Evolutionary conservation across 2,888 invertebrate species (phyloP), one percentile per base, ranked within the genome.

Genomic region (Petrophora chlorosata): DNA sequence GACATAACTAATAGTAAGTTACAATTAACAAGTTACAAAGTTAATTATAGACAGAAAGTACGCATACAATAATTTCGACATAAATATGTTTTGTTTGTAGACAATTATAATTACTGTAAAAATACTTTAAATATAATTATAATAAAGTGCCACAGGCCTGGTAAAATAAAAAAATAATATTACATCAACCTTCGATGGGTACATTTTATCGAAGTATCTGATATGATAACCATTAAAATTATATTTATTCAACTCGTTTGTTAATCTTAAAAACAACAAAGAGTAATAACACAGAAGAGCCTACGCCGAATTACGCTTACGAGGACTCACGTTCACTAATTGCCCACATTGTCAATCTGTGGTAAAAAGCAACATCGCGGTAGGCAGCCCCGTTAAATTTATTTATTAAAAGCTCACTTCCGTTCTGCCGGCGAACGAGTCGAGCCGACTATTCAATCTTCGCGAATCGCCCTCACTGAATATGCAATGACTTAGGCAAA

Each of bases 371-470:
- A 50, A 55, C 65, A 56, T 48, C 60, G 71, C 70, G 70, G 73
- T 72, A 70, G 77, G 73, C 67, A 65, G 53, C 50, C 35, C 17
- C 17, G 42, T 59, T 61, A 60, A 64, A 73, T 76, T 73, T 64
- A 65, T 74, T 74, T 71, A 73, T 77, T 79, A 76, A 79, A 81
- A 82, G 83, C 79, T 79, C 65, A 81, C 79, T 82, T 85, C 84
- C 85, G 76, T 61, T 68, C 67, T 62, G 30, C 39, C 60, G 54
- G 51, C 61, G 63, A 61, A 40, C 8, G 17, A 47, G 14, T 62
- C 55, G 59, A 65, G 53, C 65, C 46, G 65, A 71, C 74, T 76
- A 77, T 76, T 80, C 78, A 79, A 77, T 76, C 73, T 72, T 71
- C 66, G 68, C 61, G 56, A 67, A 70, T 73, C 67, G 66, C 59